Base-by-base conservation (phyloP, 2,113 vertebrate genomes). In the Clupea harengus region DNA sequence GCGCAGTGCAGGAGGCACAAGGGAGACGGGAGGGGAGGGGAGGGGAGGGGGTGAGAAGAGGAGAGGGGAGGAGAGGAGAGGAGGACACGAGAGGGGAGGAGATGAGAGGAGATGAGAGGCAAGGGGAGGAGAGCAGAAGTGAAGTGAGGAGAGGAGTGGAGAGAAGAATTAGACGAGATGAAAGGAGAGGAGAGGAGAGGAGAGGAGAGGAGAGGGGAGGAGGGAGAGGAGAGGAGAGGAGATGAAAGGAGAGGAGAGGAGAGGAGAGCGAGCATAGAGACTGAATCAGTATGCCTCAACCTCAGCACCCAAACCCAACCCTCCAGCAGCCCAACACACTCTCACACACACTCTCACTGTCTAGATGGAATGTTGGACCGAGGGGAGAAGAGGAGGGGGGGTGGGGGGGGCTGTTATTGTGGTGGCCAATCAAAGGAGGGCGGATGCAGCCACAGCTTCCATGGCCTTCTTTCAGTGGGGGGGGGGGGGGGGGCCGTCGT, bases 201-300 rank as follows among this genome's bases (percentile, higher is more conserved):
- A 60, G 3, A n/a, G 25, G 7, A 11, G 64, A 28, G 3, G 64
- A 67, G 6, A 11, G 10, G 64, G 28, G n/a, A 9, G 25, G 25
- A 67, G 25, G 64, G 25, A 25, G 5, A 67, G n/a, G 9, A 67
- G 64, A 10, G 13, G 25, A 9, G 64, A 8, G 22, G 20, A 8
- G 18, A 3, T 0, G 54, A 60, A 7, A 64, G 60, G n/a, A 64
- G 60, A n/a, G 60, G 20, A n/a, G 60, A 9, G 60, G n/a, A 9
- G 22, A 22, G 60, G n/a, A n/a, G 20, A 64, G 18, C 32, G 25
- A 72, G n/a, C 2, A 39, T 32, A 39, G 45, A 22, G 82, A 86
- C 78, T 54, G 13, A 78, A 75, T 50, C 60, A 83, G 47, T 49
- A 45, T 86, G 81, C n/a, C 78, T 82, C 10, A 72, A 28, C 17